phyloP scores from a whole-genome alignment of 2,113 vertebrate species.

The Pangasianodon hypophthalmus region DNA sequence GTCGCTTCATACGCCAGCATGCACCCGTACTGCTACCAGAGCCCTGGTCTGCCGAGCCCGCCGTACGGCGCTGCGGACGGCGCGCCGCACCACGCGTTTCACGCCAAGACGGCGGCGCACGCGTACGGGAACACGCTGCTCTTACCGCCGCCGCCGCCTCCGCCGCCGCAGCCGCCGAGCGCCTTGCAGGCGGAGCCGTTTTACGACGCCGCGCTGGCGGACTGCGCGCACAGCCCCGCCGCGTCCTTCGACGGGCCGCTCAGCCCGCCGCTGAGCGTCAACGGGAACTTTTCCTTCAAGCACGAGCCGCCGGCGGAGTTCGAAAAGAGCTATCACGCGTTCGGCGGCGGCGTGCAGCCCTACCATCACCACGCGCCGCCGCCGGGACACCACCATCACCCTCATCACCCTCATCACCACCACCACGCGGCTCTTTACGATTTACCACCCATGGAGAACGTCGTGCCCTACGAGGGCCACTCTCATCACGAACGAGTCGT shows the following conservation, averaged over 20 bases:
- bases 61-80: constrained; percentile 97
- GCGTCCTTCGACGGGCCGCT: constrained; percentile 88
- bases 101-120: constrained; percentile 89
- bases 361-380: constrained; percentile 83
- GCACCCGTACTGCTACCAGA: constrained; percentile 89
- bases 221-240: constrained; percentile 80
- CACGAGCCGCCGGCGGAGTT: constrained; percentile 87
- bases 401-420: constrained; percentile 87
- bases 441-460: constrained; percentile 86
- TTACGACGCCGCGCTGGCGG: constrained; percentile 87
- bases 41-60: constrained; percentile 92
- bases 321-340: constrained; percentile 88
- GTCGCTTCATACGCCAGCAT: constrained; percentile 74
- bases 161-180: constrained; percentile 15
- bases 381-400: constrained; percentile 58
- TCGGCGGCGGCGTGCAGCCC: constrained; percentile 74
- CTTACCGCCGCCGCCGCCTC: constrained; percentile 1
- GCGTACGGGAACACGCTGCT: constrained; percentile 75
- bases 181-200: constrained; percentile 78
- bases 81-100: constrained; percentile 86
- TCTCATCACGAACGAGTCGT: constrained; percentile 92
- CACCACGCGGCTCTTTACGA: constrained; percentile 85
- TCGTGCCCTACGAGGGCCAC: constrained; percentile 91
- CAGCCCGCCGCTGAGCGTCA: constrained; percentile 95
- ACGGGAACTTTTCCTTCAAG: constrained; percentile 98